Evolutionary conservation across 2,113 vertebrate species (phyloP), one percentile per base, ranked within the genome.

Genomic region (Menura novaehollandiae): DNA sequence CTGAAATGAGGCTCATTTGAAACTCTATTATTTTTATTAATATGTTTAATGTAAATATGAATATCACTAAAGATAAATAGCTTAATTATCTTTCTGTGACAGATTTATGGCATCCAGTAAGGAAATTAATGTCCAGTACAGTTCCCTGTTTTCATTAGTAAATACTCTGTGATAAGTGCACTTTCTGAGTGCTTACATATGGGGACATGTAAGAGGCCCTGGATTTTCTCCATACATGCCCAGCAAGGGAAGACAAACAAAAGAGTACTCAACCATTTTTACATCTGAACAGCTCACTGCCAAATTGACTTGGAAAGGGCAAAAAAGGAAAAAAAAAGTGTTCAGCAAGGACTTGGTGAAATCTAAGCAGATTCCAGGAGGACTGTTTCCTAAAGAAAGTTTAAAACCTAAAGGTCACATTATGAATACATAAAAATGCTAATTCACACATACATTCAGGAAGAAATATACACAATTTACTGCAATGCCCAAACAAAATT

Each of bases 401-500:
- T 89, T 69, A 86, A 85, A 85, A 71, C 8, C 67, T 91, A 85
- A 89, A 94, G 90, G 88, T 91, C 90, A 93, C 5, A 67, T 73
- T 88, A 69, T 47, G 62, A 94, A 94, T 83, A 86, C 35, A 85
- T 41, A 79, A 94, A 94, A 95, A 93, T 88, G 87, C 41, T 95
- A 95, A 96, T 91, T 69, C 27, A 79, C 13, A 51, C 41, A 85
- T 76, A 64, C 66, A 66, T 94, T 88, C 81, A 46, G 78, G 87
- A 91, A 89, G 52, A 35, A 82, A 94, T 83, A 33, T 71, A 88
- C 28, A 58, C 52, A 93, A 95, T 91, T 94, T 83, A 93, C 39
- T 83, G 75, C 90, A 88, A 44, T 83, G 75, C 43, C 82, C 90
- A 90, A 80, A 66, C 32, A 85, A 94, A 96, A 96, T 91, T 90